phyloP scores from a whole-genome alignment of 2,113 vertebrate species.

The Brachionichthys hirsutus region DNA sequence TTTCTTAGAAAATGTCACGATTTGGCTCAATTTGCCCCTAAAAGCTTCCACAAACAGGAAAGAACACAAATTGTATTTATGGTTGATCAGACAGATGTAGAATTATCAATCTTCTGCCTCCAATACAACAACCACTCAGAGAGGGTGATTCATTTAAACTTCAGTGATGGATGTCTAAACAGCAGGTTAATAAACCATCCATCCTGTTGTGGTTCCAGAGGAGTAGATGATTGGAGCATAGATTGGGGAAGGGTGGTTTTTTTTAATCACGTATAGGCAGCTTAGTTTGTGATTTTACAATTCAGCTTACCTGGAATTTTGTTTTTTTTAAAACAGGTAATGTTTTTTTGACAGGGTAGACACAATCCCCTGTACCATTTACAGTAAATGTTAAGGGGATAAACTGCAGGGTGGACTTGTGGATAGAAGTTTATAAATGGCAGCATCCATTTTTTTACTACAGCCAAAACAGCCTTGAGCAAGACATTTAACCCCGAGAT shows the following conservation, averaged over 20 bases:
- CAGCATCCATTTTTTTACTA: constrained; percentile 39
- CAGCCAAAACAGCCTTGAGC: constrained; percentile 55
- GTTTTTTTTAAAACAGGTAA: too few species aligned
- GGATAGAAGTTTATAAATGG: constrained; percentile 26
- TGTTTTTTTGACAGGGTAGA: not conserved
- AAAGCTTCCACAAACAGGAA: too few species aligned
- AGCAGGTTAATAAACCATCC: not conserved
- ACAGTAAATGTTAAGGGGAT: constrained; percentile 8
- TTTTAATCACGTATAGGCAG: too few species aligned
- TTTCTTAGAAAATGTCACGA: too few species aligned
- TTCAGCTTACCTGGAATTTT: too few species aligned
- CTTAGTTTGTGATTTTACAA: too few species aligned
- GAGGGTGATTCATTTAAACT: too few species aligned
- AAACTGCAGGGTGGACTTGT: constrained; percentile 18
- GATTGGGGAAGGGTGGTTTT: too few species aligned
- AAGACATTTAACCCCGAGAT: constrained; percentile 38
- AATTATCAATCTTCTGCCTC: not conserved
- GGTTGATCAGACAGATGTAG: not conserved
- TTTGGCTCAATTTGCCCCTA: too few species aligned
- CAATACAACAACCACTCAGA: not conserved
- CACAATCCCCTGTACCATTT: constrained; percentile 5
- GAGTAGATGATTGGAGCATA: too few species aligned
- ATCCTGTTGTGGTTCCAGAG: too few species aligned
- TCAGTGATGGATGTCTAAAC: not conserved
- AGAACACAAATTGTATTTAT: too few species aligned